Evolutionary conservation across 2,113 vertebrate genomes (phyloP).

Genomic region (Tychaedon coryphoeus): DNA sequence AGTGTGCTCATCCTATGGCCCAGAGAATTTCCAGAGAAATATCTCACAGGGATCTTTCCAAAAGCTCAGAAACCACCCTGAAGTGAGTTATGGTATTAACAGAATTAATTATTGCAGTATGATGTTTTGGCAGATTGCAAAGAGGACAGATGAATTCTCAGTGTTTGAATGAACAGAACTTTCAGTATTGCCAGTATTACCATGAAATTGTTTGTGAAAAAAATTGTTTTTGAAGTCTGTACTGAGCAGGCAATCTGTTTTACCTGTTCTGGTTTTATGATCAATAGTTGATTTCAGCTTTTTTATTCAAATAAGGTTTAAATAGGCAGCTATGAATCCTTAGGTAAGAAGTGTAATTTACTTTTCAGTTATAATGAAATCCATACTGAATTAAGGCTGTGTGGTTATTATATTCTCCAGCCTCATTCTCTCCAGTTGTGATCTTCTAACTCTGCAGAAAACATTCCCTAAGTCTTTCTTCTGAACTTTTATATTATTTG

Average conservation of each 20-base stretch:
- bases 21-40: neutral
- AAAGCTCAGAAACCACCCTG: neutral
- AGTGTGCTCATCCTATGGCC: too few species aligned
- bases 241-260: neutral
- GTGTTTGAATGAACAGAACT: neutral
- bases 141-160: neutral
- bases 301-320: neutral
- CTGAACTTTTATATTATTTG: neutral
- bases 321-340: neutral
- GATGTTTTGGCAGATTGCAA: neutral
- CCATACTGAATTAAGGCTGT: neutral
- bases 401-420: neutral
- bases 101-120: neutral
- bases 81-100: neutral
- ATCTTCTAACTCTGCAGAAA: neutral
- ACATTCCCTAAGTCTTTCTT: neutral
- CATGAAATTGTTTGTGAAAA: neutral
- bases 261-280: neutral
- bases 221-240: neutral
- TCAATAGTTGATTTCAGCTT: neutral
- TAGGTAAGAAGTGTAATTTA: neutral
- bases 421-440: neutral
- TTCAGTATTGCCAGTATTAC: neutral
- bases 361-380: neutral
- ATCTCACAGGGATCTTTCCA: neutral